These are phyloP conservation scores for Colostygia pectinataria DNA, from an alignment of 2,888 invertebrate genomes.

Conservation along the genomic window DNA sequence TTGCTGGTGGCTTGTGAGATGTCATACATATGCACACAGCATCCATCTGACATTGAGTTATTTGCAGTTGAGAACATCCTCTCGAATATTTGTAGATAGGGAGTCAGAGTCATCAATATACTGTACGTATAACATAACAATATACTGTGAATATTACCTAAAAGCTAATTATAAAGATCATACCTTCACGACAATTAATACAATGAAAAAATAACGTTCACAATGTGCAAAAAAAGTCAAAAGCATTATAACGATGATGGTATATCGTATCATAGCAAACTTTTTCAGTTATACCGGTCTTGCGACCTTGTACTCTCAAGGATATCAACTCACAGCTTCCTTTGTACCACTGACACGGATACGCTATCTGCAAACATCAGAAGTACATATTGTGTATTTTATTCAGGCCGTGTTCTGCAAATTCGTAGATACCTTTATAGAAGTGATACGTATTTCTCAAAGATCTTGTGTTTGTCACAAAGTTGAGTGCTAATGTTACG, in stretches of 20 bases:
- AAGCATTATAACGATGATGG: too few relatives aligned
- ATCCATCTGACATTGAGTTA: constrained; percentile 18
- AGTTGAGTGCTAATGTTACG: constrained; percentile 42
- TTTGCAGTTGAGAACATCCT: constrained; percentile 15
- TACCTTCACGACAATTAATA: too few relatives aligned
- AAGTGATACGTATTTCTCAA: constrained; percentile 11
- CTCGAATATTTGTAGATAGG: constrained; percentile 5
- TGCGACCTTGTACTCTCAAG: constrained; percentile 73
- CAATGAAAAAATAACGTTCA: not conserved
- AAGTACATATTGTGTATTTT: constrained; percentile 24
- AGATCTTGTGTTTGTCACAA: constrained; percentile 6
- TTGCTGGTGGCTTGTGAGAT: not conserved
- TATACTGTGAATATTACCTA: too few relatives aligned
- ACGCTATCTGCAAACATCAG: constrained; percentile 17
- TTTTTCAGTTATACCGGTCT: constrained; percentile 42
- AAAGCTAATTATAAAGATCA: too few relatives aligned
- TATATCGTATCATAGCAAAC: constrained; percentile 7
- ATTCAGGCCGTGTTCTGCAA: constrained; percentile 25
- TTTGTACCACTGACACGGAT: constrained; percentile 50
- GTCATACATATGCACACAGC: constrained; percentile 5
- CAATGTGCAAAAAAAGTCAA: not conserved
- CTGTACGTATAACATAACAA: too few relatives aligned
- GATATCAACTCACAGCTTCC: constrained; percentile 66
- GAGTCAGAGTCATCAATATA: constrained; percentile 14
- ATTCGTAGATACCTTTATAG: constrained; percentile 8